A percentile compares a stretch with the other conserved stretches of the same genome.
Evolutionary conservation across 1,140 invertebrate species (phyloP).

Genomic region (Drosophila rhopaloa): DNA sequence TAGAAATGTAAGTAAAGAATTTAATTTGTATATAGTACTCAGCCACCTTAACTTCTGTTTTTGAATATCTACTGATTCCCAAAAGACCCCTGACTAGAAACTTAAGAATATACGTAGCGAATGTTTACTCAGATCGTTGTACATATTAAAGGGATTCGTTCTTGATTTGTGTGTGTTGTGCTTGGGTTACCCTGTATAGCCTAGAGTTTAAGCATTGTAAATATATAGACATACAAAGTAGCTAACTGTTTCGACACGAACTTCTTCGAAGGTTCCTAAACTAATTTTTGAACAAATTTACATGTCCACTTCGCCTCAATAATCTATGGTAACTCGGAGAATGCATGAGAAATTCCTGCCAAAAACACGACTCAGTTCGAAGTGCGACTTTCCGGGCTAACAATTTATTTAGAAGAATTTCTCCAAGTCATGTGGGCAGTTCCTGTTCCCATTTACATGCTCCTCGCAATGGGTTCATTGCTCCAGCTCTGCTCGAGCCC

Average conservation of each 20-base stretch:
- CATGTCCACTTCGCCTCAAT: slow-evolving; percentile 5
- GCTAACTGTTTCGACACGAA: slow-evolving; percentile 27
- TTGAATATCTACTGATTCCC: background rate
- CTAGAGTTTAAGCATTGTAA: slow-evolving; percentile 41
- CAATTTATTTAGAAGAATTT: slow-evolving; percentile 51
- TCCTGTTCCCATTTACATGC: slow-evolving; percentile 29
- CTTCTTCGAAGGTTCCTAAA: slow-evolving; percentile 44
- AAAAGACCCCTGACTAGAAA: background rate
- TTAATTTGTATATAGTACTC: slow-evolving; percentile 11
- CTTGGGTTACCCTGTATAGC: slow-evolving; percentile 38
- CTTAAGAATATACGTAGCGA: slow-evolving; percentile 31
- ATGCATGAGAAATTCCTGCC: slow-evolving; percentile 33
- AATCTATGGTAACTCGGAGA: background rate
- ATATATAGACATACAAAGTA: slow-evolving; percentile 34
- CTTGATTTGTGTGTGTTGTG: slow-evolving; percentile 19
- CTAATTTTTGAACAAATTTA: slow-evolving; percentile 7
- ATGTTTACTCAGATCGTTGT: slow-evolving; percentile 48
- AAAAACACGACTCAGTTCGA: slow-evolving; percentile 16
- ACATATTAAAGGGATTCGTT: slow-evolving; percentile 32
- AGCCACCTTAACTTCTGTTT: background rate
- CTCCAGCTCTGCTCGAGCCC: slow-evolving; percentile 15
- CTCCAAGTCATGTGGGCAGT: slow-evolving; percentile 41
- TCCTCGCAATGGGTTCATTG: slow-evolving; percentile 53
- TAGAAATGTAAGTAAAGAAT: background rate
- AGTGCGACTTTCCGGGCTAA: slow-evolving; percentile 37